Base-by-base conservation (phyloP, 2,113 vertebrate genomes). In the Protobothrops flavoviridis region DNA sequence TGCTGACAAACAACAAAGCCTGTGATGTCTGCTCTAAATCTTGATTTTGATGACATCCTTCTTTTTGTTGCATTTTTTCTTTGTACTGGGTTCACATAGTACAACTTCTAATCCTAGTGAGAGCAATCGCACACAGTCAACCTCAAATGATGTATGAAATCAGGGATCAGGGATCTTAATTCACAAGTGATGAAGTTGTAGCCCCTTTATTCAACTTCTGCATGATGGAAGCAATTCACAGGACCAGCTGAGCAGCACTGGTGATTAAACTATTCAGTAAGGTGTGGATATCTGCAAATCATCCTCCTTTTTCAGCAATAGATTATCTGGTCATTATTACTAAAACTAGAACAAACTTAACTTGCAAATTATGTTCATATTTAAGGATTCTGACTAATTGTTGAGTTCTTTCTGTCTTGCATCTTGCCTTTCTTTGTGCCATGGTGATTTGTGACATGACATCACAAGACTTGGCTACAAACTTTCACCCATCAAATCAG, bases 401-500 rank as follows among this genome's bases (percentile, higher is more conserved):
- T 23, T 87, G 55, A 15, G 20, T 90, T 87, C 7, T 64, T 33
- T 29, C 45, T 86, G 50, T 86, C 74, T 8, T 90, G 74, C 43
- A 15, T 61, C 89, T 86, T 85, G 20, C 4, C 29, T 89, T 29
- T 43, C 10, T 59, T 90, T 90, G 69, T 26, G 52, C 90, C 81
- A 33, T 90, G 26, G 74, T 90, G 56, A 52, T 23, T 64, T 53
- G 48, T 85, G 45, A 21, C n/a, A 53, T 90, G 88, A 64, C 24
- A 53, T 64, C 74, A 87, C n/a, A 87, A 48, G 45, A 50, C 56
- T 61, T 90, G 89, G 81, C 92, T 2, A 20, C 59, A 57, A 93
- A 57, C 29, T 59, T 52, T 61, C n/a, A 85, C 52, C n/a, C 74
- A 86, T 64, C 69, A 86, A 86, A 93, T 86, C 88, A 90, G 88